These are phyloP conservation scores for Julus scanicus DNA, from an alignment of 2,888 invertebrate species.

Conservation along the genomic window DNA sequence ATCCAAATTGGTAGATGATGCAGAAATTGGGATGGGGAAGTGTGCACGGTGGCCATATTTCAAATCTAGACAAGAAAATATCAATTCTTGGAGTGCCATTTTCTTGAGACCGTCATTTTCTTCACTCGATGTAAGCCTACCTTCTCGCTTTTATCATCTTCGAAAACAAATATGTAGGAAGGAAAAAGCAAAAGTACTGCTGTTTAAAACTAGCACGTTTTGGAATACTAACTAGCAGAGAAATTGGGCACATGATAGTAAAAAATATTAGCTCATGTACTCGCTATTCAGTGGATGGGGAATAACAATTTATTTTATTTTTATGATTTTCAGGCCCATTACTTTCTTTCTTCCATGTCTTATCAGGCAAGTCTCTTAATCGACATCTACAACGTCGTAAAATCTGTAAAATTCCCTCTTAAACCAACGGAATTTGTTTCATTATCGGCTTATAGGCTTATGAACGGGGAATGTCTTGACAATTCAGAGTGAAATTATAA, in stretches of 20 bases:
- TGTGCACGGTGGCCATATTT: not conserved
- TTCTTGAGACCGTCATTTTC: conserved; percentile 9
- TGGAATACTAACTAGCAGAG: not conserved
- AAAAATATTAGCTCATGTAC: not conserved
- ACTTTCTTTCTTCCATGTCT: not conserved
- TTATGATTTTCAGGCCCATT: not conserved
- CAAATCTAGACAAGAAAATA: not conserved
- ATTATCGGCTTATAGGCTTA: not conserved
- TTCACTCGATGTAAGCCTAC: not conserved
- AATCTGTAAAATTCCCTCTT: not conserved
- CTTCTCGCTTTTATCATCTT: no score
- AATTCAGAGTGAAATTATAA: not conserved
- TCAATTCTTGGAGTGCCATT: not conserved
- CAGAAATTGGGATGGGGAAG: not conserved
- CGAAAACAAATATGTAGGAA: not conserved
- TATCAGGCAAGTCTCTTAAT: not conserved
- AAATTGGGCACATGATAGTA: not conserved
- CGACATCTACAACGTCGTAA: not conserved
- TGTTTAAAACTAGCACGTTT: not conserved
- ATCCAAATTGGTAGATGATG: conserved; percentile 19
- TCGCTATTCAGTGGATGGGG: not conserved
- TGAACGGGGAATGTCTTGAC: not conserved
- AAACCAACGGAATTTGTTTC: not conserved
- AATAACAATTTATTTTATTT: not conserved
- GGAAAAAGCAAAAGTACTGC: not conserved